A percentile compares a stretch with the other conserved stretches of the same genome.
Evolutionary conservation across 2,888 invertebrate genomes (phyloP).

Genomic region (Lepidochitona cinerea): DNA sequence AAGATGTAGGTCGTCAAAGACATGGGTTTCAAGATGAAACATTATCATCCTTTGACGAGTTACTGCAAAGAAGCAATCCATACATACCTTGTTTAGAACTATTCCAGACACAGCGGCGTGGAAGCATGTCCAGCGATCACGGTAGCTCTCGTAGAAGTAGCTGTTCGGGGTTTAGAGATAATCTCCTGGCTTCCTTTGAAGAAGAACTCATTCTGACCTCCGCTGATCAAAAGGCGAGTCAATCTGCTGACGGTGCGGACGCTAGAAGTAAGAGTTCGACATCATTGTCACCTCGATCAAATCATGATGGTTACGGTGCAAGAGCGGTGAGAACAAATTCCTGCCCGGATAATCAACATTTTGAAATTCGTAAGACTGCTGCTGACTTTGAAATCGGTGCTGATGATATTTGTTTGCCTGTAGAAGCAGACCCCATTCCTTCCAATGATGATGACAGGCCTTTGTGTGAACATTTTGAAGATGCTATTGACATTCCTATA

Average conservation of each 20-base stretch:
- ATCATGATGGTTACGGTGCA: not conserved
- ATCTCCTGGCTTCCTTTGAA: constrained; percentile 53
- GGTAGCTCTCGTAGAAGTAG: constrained; percentile 55
- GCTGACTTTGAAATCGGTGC: not conserved
- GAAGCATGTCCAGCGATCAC: constrained; percentile 42
- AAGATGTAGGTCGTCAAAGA: not conserved
- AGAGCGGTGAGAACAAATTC: not conserved
- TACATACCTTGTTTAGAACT: constrained; percentile 26
- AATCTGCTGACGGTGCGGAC: not conserved
- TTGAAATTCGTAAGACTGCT: not conserved
- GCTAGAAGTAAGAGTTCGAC: not conserved
- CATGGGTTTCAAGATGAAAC: not conserved
- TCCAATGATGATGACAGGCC: not conserved
- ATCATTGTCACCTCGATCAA: not conserved
- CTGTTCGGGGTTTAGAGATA: constrained; percentile 52
- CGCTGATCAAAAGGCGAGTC: constrained; percentile 21
- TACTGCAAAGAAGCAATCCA: not conserved
- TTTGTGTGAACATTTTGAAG: constrained; percentile 28
- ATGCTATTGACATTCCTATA: constrained; percentile 45
- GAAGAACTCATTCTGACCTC: constrained; percentile 47
- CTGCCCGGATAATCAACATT: not conserved
- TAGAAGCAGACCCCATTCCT: not conserved
- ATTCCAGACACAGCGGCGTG: constrained; percentile 16
- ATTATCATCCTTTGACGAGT: not conserved
- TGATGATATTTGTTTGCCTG: not conserved